phyloP scores from a whole-genome alignment of 2,888 invertebrate genomes.

The Agrochola circellaris region DNA sequence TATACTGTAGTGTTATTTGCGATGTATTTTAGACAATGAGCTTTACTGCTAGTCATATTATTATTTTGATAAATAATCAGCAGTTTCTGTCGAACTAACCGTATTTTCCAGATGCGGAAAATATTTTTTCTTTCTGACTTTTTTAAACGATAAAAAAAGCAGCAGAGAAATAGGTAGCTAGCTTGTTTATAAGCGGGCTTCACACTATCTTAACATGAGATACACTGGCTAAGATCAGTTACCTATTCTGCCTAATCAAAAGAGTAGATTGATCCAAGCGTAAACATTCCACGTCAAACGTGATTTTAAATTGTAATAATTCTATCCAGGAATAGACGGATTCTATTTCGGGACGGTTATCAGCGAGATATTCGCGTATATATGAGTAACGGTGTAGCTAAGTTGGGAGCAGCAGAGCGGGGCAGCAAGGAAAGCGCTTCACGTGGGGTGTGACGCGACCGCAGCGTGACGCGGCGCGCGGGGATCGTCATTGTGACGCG shows the following conservation, averaged over 20 bases:
- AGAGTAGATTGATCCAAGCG: conserved; percentile 10
- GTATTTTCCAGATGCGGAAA: neutral
- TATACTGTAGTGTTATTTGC: neutral
- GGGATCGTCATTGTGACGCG: conserved; percentile 72
- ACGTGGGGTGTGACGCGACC: conserved; percentile 72
- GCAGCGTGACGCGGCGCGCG: conserved; percentile 52
- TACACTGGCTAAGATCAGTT: conserved; percentile 38
- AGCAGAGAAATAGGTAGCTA: neutral
- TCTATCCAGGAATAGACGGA: conserved; percentile 39
- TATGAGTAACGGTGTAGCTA: conserved; percentile 65
- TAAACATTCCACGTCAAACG: conserved; percentile 41
- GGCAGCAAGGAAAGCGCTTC: conserved; percentile 47
- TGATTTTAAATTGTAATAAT: conserved; percentile 48
- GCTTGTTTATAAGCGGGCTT: neutral
- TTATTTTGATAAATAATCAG: neutral
- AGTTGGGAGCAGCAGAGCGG: conserved; percentile 44
- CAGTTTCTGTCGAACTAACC: conserved; percentile 5
- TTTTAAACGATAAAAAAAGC: neutral
- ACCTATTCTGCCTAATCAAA: conserved; percentile 35
- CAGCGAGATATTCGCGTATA: conserved; percentile 61
- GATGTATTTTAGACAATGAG: neutral
- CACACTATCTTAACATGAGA: neutral
- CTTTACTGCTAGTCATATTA: neutral
- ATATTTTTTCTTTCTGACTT: neutral
- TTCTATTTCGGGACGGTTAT: conserved; percentile 53